Percentiles rank a stretch among this genome's conserved stretches.
Evolutionary conservation across 2,888 invertebrate species (phyloP).

Genomic region (Hylaea fasciaria): DNA sequence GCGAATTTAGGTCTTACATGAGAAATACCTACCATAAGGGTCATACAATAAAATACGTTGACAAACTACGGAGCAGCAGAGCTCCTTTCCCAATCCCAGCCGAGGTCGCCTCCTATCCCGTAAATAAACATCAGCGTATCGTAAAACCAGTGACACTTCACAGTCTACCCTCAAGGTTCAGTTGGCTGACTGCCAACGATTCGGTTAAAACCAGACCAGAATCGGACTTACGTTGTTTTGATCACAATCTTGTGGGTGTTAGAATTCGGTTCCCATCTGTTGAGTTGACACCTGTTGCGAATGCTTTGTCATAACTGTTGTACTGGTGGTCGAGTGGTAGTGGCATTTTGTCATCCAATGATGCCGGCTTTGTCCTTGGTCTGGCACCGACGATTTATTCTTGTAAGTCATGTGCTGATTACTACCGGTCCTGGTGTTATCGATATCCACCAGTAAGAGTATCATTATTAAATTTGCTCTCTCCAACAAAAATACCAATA

Average conservation of each 20-base stretch:
- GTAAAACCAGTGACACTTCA: constrained; percentile 19
- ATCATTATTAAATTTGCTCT: neutral
- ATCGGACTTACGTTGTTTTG: constrained; percentile 27
- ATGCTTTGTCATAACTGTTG: neutral
- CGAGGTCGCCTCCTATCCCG: neutral
- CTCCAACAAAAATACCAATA: neutral
- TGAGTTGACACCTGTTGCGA: constrained; percentile 4
- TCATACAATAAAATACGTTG: too few relatives aligned
- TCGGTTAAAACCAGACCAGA: constrained; percentile 24
- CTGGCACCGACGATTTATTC: too few relatives aligned
- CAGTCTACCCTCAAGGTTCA: constrained; percentile 14
- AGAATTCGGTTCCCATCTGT: neutral
- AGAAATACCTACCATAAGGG: too few relatives aligned
- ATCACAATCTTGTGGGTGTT: constrained; percentile 2
- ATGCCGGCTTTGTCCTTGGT: too few relatives aligned
- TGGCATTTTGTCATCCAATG: too few relatives aligned
- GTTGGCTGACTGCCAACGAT: constrained; percentile 18
- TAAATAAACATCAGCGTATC: constrained; percentile 14
- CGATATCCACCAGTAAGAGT: too few relatives aligned
- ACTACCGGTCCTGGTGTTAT: too few relatives aligned
- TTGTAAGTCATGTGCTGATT: too few relatives aligned
- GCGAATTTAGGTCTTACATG: too few relatives aligned
- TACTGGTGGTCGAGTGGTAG: neutral
- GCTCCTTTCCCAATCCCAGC: too few relatives aligned
- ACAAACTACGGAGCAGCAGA: too few relatives aligned